A percentile compares a stretch with the other conserved stretches of the same genome.
phyloP scores from a whole-genome alignment of 2,113 vertebrate species.

The Ornithorhynchus anatinus region DNA sequence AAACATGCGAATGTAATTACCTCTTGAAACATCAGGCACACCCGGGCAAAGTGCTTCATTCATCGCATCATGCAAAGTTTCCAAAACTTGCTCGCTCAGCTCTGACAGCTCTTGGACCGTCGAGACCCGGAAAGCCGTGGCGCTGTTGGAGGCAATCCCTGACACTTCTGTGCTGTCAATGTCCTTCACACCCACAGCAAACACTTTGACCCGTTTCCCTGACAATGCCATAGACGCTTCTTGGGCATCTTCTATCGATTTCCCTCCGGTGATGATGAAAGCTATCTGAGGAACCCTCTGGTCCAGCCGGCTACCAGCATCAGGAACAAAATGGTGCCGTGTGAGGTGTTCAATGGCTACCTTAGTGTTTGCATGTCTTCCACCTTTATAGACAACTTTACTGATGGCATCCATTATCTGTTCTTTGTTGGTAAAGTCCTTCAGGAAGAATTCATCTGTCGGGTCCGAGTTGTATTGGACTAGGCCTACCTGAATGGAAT shows the following conservation, averaged over 20 bases:
- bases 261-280: constrained; percentile 87
- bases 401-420: constrained; percentile 80
- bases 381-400: constrained; percentile 85
- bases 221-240: constrained; percentile 79
- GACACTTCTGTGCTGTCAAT: constrained; percentile 77
- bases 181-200: constrained; percentile 83
- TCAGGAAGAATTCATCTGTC: constrained; percentile 88
- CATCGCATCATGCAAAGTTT: constrained; percentile 82
- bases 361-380: constrained; percentile 80
- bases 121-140: constrained; percentile 79
- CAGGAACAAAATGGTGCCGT: constrained; percentile 83
- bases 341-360: constrained; percentile 84
- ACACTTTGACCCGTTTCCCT: constrained; percentile 79
- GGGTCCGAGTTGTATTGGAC: constrained; percentile 90
- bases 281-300: constrained; percentile 87
- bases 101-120: constrained; percentile 82
- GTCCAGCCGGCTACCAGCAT: constrained; percentile 85
- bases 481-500: constrained; percentile 84
- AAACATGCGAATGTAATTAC: constrained; percentile 46
- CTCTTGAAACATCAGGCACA: constrained; percentile 53
- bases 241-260: constrained; percentile 79
- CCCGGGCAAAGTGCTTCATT: constrained; percentile 77
- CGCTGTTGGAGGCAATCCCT: constrained; percentile 76
- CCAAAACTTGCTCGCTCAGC: constrained; percentile 87
- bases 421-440: constrained; percentile 77